These are phyloP conservation scores for Neogale vison DNA, from an alignment of 2,113 vertebrate species.

Conservation along the genomic window DNA sequence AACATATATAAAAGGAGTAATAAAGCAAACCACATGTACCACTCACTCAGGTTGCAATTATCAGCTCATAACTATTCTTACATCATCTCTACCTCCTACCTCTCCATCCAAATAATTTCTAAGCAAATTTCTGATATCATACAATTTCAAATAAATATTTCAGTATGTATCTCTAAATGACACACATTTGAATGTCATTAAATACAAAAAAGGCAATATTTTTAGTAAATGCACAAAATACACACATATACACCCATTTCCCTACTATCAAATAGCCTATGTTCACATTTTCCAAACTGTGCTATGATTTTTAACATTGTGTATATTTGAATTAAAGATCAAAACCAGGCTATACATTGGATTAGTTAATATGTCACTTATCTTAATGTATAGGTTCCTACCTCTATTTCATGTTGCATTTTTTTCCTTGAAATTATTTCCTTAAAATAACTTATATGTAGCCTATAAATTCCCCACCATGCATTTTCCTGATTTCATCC, in stretches of 20 bases:
- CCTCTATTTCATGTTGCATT: not conserved
- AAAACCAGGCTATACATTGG: not conserved
- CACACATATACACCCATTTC: not conserved
- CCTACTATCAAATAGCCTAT: not conserved
- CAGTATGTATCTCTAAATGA: not conserved
- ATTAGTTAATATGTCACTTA: not conserved
- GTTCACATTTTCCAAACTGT: not conserved
- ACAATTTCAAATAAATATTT: not conserved
- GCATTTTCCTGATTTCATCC: not conserved
- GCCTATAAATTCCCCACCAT: not conserved
- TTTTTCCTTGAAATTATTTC: not conserved
- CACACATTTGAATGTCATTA: not conserved
- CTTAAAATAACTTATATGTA: not conserved
- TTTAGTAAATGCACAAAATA: not conserved
- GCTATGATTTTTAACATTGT: not conserved
- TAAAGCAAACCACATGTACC: not conserved
- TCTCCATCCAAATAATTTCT: not conserved
- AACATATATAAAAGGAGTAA: not conserved
- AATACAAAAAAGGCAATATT: not conserved
- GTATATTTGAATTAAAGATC: not conserved
- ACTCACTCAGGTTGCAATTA: not conserved
- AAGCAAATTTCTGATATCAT: not conserved
- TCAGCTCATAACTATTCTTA: not conserved
- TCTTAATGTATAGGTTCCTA: not conserved
- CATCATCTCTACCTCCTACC: too few species aligned